Conservation (phyloP, 2,888 invertebrate species). For the Pyrochroa serraticornis region DNA sequence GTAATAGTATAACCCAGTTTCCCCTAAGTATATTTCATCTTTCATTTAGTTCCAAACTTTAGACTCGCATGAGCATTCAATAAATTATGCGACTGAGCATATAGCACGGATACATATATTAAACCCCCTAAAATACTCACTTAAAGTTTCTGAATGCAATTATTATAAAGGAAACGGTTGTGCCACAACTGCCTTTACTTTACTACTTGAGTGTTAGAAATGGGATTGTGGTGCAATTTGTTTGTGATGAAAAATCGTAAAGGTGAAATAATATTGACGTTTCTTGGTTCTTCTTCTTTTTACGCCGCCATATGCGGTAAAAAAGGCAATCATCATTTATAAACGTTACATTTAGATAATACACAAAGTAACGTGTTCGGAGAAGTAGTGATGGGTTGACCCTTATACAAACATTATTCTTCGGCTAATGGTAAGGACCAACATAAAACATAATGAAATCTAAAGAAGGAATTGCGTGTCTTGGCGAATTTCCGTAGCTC, state of each 20-base stretch:
- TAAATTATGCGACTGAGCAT: conserved; percentile 9
- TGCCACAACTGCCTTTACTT: no score
- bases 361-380: conserved; percentile 15
- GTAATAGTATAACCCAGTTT: conserved; percentile 18
- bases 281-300: background rate
- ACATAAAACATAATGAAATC: conserved; percentile 30
- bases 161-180: background rate
- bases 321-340: conserved; percentile 19
- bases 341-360: conserved; percentile 19
- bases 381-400: conserved; percentile 18
- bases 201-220: background rate
- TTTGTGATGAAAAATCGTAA: conserved; percentile 2
- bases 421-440: conserved; percentile 25
- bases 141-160: conserved; percentile 18
- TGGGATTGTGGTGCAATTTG: conserved; percentile 5
- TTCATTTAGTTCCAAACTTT: conserved; percentile 15
- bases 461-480: conserved; percentile 31
- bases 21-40: conserved; percentile 13
- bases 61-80: conserved; percentile 13
- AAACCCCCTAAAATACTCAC: conserved; percentile 13
- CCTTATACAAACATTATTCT: conserved; percentile 23
- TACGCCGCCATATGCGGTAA: background rate
- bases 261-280: no score
- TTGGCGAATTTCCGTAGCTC: conserved; percentile 25
- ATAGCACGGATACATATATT: conserved; percentile 22